Percentiles rank a stretch among this genome's conserved stretches.
phyloP scores from a whole-genome alignment of 2,888 invertebrate genomes.

The Nezara viridula region DNA sequence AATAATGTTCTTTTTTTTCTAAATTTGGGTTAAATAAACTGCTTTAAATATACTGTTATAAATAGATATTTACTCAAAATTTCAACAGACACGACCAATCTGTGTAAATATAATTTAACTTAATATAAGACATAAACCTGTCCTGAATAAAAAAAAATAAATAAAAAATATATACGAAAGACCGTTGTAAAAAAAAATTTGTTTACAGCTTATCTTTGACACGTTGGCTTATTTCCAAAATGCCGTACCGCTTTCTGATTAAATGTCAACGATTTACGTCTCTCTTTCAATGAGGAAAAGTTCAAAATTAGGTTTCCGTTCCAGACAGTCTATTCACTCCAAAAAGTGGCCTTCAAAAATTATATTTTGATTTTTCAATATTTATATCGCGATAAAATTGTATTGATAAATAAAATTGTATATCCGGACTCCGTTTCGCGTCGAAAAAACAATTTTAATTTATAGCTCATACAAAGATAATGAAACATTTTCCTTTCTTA shows the following conservation, averaged over 20 bases:
- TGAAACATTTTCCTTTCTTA: too few species aligned
- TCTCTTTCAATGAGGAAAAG: neutral
- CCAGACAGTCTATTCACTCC: neutral
- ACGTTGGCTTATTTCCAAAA: conserved; percentile 7
- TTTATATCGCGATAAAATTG: too few species aligned
- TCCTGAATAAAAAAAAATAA: too few species aligned
- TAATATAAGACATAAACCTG: neutral
- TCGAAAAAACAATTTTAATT: too few species aligned
- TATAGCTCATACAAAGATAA: too few species aligned
- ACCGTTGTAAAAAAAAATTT: neutral
- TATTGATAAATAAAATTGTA: too few species aligned
- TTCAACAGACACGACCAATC: neutral
- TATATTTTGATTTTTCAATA: neutral
- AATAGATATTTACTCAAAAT: neutral
- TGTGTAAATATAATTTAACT: neutral
- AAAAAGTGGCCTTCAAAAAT: neutral
- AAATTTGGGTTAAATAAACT: too few species aligned
- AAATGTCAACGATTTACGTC: neutral
- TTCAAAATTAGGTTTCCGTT: neutral
- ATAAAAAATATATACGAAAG: too few species aligned
- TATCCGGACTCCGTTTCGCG: too few species aligned
- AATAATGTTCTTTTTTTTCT: too few species aligned
- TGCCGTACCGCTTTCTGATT: neutral
- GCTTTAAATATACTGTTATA: too few species aligned
- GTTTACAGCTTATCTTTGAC: neutral